A percentile compares a stretch with the other conserved stretches of the same genome.
Conservation (phyloP, 2,113 vertebrate species). For the Amia ocellicauda region DNA sequence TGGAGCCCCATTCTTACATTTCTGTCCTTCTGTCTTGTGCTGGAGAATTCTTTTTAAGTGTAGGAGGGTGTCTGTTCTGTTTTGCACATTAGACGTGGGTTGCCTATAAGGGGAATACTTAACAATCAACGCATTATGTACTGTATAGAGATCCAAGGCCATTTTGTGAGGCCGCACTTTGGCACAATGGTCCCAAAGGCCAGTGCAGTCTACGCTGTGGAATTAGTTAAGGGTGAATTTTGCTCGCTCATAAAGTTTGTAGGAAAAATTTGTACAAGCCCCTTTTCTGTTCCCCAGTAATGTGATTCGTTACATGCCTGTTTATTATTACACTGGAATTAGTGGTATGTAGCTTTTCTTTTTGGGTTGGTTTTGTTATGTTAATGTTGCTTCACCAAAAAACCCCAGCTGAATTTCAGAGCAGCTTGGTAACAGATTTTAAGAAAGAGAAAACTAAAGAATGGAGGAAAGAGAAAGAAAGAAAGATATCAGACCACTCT, state of each 20-base stretch:
- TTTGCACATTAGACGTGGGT: slow-evolving; percentile 45
- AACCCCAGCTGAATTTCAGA: not conserved
- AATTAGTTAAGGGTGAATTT: not conserved
- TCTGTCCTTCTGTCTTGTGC: slow-evolving; percentile 35
- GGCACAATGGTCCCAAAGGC: slow-evolving; percentile 8
- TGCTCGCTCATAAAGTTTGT: not conserved
- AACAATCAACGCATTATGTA: slow-evolving; percentile 40
- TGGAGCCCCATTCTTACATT: slow-evolving; percentile 32
- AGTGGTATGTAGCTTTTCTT: slow-evolving; percentile 41
- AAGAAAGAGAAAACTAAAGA: slow-evolving; percentile 5
- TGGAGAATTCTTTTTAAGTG: slow-evolving; percentile 31
- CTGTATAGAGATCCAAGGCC: not conserved
- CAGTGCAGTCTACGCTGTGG: not conserved
- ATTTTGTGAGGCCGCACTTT: slow-evolving; percentile 37
- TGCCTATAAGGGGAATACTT: slow-evolving; percentile 35
- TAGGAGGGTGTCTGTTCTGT: slow-evolving; percentile 38
- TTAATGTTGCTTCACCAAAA: slow-evolving; percentile 4
- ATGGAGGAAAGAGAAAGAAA: slow-evolving; percentile 21
- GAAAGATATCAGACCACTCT: too few relatives aligned
- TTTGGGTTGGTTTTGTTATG: slow-evolving; percentile 29
- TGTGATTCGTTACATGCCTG: not conserved
- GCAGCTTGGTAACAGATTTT: not conserved
- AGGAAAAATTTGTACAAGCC: slow-evolving; percentile 10
- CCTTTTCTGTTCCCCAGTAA: slow-evolving; percentile 22
- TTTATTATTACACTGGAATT: slow-evolving; percentile 18